These are phyloP conservation scores for Acanthaster planci DNA, from an alignment of 35 echinoderm and acorn worm species.

Conservation along the genomic window DNA sequence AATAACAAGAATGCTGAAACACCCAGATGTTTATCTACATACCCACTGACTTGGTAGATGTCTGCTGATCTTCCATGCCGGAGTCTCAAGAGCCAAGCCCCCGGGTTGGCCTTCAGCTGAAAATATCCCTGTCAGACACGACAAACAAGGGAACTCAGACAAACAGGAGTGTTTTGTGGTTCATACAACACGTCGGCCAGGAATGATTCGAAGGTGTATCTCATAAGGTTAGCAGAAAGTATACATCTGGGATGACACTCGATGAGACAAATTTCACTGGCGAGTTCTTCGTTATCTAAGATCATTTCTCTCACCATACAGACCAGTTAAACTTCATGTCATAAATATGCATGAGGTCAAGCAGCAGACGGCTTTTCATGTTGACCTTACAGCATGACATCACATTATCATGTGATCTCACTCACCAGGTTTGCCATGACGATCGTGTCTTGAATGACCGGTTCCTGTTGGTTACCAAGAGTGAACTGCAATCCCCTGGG, in stretches of 20 bases:
- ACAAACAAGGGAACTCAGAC: background rate
- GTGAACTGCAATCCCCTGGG: slow-evolving; percentile 96
- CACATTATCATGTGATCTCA: too few relatives aligned
- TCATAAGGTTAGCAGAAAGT: too few relatives aligned
- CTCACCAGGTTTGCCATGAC: slow-evolving; percentile 99
- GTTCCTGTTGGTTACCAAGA: slow-evolving; percentile 72
- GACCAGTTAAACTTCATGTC: too few relatives aligned
- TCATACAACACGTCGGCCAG: background rate
- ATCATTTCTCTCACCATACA: too few relatives aligned
- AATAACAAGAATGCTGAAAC: too few relatives aligned
- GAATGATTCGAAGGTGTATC: too few relatives aligned
- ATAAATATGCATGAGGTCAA: too few relatives aligned
- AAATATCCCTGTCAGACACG: slow-evolving; percentile 79
- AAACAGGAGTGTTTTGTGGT: background rate
- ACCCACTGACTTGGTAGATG: slow-evolving; percentile 46
- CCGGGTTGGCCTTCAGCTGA: slow-evolving; percentile 93
- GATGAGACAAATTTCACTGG: too few relatives aligned
- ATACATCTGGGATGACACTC: too few relatives aligned
- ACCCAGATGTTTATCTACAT: background rate
- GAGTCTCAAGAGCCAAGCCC: slow-evolving; percentile 72
- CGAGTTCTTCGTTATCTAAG: too few relatives aligned
- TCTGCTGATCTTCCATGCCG: slow-evolving; percentile 80
- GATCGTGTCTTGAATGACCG: slow-evolving; percentile 90
- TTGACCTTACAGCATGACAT: too few relatives aligned
- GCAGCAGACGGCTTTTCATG: too few relatives aligned